Evolutionary conservation across 2,888 invertebrate genomes (phyloP).

Genomic region (Leucania comma): DNA sequence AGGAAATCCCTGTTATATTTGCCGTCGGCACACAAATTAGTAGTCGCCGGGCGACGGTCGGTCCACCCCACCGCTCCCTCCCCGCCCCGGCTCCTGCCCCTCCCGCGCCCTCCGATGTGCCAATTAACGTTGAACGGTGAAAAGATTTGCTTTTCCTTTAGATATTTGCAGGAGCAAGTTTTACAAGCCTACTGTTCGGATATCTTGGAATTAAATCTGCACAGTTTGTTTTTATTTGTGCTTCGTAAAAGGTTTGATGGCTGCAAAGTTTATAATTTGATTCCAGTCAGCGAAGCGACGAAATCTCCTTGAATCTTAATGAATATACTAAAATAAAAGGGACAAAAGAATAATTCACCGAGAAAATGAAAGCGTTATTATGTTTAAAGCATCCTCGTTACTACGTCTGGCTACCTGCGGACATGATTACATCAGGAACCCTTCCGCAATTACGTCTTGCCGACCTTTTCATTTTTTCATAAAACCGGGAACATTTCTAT

Average conservation of each 20-base stretch:
- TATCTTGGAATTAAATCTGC: slow-evolving; percentile 52
- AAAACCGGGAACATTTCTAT: slow-evolving; percentile 45
- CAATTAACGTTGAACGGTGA: slow-evolving; percentile 63
- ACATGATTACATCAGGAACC: slow-evolving; percentile 50
- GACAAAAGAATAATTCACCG: slow-evolving; percentile 8
- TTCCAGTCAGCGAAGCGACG: slow-evolving; percentile 3
- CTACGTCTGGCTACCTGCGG: slow-evolving; percentile 26
- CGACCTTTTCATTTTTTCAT: slow-evolving; percentile 47
- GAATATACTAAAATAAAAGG: slow-evolving; percentile 10
- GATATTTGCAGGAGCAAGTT: slow-evolving; percentile 50
- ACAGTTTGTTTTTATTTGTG: slow-evolving; percentile 35
- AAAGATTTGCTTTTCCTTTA: slow-evolving; percentile 63
- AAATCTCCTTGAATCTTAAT: slow-evolving; percentile 1
- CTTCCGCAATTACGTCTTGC: slow-evolving; percentile 59
- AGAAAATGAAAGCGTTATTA: slow-evolving; percentile 33
- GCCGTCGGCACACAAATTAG: slow-evolving; percentile 58
- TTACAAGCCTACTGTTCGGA: slow-evolving; percentile 50
- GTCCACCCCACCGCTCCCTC: slow-evolving; percentile 10
- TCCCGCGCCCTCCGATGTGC: slow-evolving; percentile 43
- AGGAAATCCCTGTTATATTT: slow-evolving; percentile 45
- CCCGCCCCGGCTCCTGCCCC: neutral
- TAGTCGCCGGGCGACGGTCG: slow-evolving; percentile 37
- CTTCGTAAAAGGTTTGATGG: slow-evolving; percentile 28
- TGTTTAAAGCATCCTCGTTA: slow-evolving; percentile 25
- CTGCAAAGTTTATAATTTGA: slow-evolving; percentile 34